phyloP scores from a whole-genome alignment of 2,113 vertebrate species.

The Equus quagga region DNA sequence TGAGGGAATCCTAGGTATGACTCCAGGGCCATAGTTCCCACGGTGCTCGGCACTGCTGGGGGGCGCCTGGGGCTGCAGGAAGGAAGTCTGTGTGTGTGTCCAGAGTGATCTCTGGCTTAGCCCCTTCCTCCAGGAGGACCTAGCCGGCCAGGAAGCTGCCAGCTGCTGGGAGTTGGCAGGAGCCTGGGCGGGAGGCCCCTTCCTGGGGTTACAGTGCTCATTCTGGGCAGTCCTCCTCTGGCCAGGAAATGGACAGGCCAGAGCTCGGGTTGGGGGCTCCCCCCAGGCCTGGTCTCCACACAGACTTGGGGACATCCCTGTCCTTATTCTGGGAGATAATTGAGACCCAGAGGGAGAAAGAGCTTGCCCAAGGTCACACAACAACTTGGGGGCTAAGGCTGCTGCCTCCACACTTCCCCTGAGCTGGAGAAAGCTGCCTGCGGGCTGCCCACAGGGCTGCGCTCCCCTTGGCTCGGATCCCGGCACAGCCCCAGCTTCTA shows the following conservation, averaged over 20 bases:
- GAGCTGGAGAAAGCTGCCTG: not conserved
- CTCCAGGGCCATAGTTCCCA: not conserved
- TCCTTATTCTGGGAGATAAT: not conserved
- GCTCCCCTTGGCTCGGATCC: not conserved
- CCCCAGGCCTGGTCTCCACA: not conserved
- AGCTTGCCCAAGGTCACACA: not conserved
- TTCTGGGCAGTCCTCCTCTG: not conserved
- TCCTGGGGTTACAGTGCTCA: not conserved
- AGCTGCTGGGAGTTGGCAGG: not conserved
- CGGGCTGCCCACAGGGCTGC: fast-evolving
- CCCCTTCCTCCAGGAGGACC: not conserved
- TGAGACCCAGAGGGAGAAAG: not conserved
- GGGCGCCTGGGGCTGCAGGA: not conserved
- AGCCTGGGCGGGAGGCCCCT: not conserved
- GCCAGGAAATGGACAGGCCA: not conserved
- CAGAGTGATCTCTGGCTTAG: not conserved
- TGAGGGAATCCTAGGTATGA: not conserved
- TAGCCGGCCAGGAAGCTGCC: slow-evolving; percentile 53
- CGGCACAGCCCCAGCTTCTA: not conserved
- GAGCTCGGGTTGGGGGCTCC: fast-evolving
- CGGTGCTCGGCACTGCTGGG: not conserved
- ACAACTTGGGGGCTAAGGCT: not conserved
- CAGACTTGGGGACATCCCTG: not conserved
- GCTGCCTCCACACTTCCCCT: fast-evolving
- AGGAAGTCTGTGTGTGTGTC: not conserved